phyloP scores from a whole-genome alignment of 2,888 invertebrate species.

The Pyrrhia umbra region DNA sequence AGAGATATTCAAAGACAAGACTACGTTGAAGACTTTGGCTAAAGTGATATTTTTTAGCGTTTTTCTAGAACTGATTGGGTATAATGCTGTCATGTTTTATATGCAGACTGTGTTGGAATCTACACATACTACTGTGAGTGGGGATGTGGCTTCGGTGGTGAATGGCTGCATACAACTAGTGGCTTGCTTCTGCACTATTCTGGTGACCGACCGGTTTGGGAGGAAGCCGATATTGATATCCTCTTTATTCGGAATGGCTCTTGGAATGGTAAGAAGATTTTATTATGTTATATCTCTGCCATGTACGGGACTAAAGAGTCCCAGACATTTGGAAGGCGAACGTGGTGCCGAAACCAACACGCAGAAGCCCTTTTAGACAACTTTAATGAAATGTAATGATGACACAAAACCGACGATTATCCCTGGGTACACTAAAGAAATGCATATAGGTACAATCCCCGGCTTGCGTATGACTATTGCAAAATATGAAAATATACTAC shows the following conservation, averaged over 20 bases:
- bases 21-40: background rate
- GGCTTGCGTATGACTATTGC: too few relatives aligned
- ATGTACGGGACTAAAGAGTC: too few relatives aligned
- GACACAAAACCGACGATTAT: too few relatives aligned
- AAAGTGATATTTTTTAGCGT: background rate
- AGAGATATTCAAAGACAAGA: conserved; percentile 1
- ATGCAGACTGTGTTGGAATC: conserved; percentile 8
- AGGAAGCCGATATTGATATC: background rate
- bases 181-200: conserved; percentile 3
- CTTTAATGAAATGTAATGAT: too few relatives aligned
- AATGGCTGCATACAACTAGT: conserved; percentile 5
- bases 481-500: too few relatives aligned
- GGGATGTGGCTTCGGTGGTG: background rate
- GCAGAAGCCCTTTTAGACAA: too few relatives aligned
- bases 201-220: background rate
- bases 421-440: too few relatives aligned
- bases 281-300: too few relatives aligned
- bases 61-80: background rate
- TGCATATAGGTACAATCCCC: too few relatives aligned
- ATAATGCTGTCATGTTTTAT: background rate
- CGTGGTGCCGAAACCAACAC: too few relatives aligned
- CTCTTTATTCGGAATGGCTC: background rate
- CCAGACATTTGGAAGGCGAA: too few relatives aligned
- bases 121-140: background rate
- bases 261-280: background rate